phyloP scores from a whole-genome alignment of 2,113 vertebrate genomes.

The Mirounga angustirostris region DNA sequence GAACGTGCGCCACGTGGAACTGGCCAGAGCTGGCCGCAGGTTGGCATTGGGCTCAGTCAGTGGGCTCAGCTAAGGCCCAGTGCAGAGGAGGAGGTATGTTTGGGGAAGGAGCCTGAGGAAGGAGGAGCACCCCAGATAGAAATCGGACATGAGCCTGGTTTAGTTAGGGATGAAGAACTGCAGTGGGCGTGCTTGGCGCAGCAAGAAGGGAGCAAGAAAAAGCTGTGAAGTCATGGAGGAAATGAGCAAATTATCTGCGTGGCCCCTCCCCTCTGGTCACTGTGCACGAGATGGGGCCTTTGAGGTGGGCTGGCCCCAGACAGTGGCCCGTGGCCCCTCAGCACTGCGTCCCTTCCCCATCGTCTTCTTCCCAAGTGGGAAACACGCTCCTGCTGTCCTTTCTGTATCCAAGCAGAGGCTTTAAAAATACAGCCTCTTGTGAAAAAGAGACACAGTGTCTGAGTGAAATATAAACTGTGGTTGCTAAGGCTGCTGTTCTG shows the following conservation, averaged over 20 bases:
- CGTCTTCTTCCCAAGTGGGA: no score
- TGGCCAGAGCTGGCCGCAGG: neutral
- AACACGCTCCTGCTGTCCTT: neutral
- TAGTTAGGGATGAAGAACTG: neutral
- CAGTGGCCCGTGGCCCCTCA: neutral
- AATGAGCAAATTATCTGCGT: no score
- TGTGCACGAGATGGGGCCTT: neutral
- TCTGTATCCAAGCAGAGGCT: neutral
- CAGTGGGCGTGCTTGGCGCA: neutral
- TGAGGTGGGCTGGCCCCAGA: neutral
- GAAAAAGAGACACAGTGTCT: neutral
- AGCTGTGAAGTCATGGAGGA: neutral
- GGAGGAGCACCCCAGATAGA: neutral
- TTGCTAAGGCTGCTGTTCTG: neutral
- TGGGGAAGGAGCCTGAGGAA: neutral
- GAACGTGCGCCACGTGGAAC: accelerated
- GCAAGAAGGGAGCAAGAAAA: neutral
- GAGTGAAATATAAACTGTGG: neutral
- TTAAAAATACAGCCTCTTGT: neutral
- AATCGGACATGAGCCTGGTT: accelerated
- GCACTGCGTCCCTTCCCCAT: neutral
- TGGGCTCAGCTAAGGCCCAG: neutral
- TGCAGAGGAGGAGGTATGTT: neutral
- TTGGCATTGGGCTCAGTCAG: neutral
- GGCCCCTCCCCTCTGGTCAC: neutral